phyloP scores from a whole-genome alignment of 2,797 vertebrate species.

The Fistularia commersonii region DNA sequence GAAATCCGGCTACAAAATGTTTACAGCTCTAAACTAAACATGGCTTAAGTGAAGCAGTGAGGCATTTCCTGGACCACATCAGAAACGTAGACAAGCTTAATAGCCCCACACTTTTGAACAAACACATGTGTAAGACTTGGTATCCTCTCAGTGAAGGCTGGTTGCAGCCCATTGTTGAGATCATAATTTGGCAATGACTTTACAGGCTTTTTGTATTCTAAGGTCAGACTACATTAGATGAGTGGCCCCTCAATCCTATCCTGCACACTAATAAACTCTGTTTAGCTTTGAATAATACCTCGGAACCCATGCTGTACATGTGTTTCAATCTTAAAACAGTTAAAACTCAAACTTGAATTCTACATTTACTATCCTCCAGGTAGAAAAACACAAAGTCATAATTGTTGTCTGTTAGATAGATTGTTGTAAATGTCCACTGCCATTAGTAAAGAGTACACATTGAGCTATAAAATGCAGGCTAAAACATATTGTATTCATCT shows the following conservation, averaged over 20 bases:
- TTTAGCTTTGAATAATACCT: slow-evolving; percentile 56
- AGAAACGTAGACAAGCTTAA: slow-evolving; percentile 65
- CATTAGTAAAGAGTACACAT: slow-evolving; percentile 25
- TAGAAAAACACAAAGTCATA: slow-evolving; percentile 10
- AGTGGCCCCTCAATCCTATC: slow-evolving; percentile 30
- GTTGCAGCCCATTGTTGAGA: slow-evolving; percentile 65
- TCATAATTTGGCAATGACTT: slow-evolving; percentile 71
- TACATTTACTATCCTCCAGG: neutral
- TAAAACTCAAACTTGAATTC: neutral
- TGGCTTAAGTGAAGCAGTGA: slow-evolving; percentile 45
- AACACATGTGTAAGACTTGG: slow-evolving; percentile 69
- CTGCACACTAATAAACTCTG: slow-evolving; percentile 35
- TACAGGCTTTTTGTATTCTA: slow-evolving; percentile 53
- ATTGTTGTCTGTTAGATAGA: slow-evolving; percentile 39
- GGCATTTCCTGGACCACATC: slow-evolving; percentile 70
- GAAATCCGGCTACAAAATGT: slow-evolving; percentile 59
- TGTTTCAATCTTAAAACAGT: slow-evolving; percentile 8
- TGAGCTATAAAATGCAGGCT: slow-evolving; percentile 23
- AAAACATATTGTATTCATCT: slow-evolving; percentile 37
- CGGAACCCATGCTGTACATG: slow-evolving; percentile 42
- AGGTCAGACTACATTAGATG: slow-evolving; percentile 40
- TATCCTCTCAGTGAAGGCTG: slow-evolving; percentile 40
- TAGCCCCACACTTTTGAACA: slow-evolving; percentile 55
- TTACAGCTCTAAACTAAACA: slow-evolving; percentile 62
- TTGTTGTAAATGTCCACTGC: slow-evolving; percentile 40